Conservation (phyloP, 2,888 invertebrate species). For the Trachelus iudaicus region DNA sequence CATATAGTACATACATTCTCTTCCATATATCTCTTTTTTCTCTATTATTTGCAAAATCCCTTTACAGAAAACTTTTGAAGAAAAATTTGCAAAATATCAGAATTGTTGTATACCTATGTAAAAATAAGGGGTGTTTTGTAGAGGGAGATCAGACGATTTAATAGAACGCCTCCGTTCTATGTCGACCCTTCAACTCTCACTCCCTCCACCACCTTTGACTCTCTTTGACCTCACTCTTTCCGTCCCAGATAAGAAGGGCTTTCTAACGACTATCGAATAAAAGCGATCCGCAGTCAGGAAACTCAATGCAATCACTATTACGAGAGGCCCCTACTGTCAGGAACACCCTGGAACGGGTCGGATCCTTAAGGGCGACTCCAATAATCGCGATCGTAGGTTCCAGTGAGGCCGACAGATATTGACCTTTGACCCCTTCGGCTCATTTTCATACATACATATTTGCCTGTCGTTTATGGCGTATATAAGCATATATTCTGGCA, state of each 20-base stretch:
- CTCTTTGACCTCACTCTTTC: slow-evolving; percentile 9
- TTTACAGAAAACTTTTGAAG: too few species aligned
- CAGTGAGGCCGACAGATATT: slow-evolving; percentile 52
- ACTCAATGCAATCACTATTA: slow-evolving; percentile 29
- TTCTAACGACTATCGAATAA: slow-evolving; percentile 24
- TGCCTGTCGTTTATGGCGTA: slow-evolving; percentile 18
- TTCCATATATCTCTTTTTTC: neutral
- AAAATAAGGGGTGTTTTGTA: neutral
- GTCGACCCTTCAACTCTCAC: neutral
- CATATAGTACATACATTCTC: neutral
- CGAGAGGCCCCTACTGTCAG: slow-evolving; percentile 9
- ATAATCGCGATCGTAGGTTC: slow-evolving; percentile 37
- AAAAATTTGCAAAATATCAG: too few species aligned
- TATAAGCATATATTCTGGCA: neutral
- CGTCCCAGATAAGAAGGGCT: slow-evolving; percentile 5
- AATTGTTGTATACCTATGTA: too few species aligned
- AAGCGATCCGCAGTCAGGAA: slow-evolving; percentile 19
- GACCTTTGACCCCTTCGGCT: slow-evolving; percentile 45
- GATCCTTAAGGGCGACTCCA: neutral
- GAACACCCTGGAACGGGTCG: neutral
- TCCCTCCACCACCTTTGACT: neutral
- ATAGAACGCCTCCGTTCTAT: neutral
- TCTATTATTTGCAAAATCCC: neutral
- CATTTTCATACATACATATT: slow-evolving; percentile 52
- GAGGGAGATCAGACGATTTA: neutral